Evolutionary conservation across 2,113 vertebrate genomes (phyloP).

Genomic region (Colossoma macropomum): DNA sequence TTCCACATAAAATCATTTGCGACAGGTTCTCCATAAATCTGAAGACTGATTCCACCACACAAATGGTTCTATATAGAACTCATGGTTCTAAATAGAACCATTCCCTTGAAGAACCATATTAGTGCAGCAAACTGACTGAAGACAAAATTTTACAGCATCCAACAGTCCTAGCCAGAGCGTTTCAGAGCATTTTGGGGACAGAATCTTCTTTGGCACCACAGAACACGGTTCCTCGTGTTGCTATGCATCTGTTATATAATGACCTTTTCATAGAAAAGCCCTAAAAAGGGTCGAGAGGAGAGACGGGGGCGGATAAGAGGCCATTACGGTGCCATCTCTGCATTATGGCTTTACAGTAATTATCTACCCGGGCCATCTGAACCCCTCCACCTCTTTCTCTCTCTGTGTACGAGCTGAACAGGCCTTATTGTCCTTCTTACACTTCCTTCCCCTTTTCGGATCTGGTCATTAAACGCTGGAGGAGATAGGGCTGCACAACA

Average conservation of each 20-base stretch:
- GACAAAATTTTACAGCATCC: not conserved
- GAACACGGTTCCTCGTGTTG: too few relatives aligned
- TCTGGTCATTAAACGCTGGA: conserved; percentile 12
- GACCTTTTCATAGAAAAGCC: conserved; percentile 16
- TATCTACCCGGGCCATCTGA: conserved; percentile 14
- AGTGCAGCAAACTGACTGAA: not conserved
- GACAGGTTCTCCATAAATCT: too few relatives aligned
- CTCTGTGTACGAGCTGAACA: not conserved
- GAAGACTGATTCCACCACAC: too few relatives aligned
- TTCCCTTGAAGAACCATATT: too few relatives aligned
- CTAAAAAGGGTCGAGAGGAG: not conserved
- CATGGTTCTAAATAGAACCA: too few relatives aligned
- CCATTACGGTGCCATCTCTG: not conserved
- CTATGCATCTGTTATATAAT: not conserved
- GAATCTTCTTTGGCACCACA: not conserved
- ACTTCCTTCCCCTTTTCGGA: not conserved
- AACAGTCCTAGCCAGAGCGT: not conserved
- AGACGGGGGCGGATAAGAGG: not conserved
- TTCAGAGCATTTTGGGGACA: not conserved
- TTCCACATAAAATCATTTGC: too few relatives aligned
- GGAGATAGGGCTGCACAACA: not conserved
- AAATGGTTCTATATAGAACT: too few relatives aligned
- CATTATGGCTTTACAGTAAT: conserved; percentile 21
- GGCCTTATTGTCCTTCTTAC: not conserved
- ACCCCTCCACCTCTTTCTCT: not conserved